Conservation (phyloP, 2,113 vertebrate species). For the Cyanistes caeruleus region DNA sequence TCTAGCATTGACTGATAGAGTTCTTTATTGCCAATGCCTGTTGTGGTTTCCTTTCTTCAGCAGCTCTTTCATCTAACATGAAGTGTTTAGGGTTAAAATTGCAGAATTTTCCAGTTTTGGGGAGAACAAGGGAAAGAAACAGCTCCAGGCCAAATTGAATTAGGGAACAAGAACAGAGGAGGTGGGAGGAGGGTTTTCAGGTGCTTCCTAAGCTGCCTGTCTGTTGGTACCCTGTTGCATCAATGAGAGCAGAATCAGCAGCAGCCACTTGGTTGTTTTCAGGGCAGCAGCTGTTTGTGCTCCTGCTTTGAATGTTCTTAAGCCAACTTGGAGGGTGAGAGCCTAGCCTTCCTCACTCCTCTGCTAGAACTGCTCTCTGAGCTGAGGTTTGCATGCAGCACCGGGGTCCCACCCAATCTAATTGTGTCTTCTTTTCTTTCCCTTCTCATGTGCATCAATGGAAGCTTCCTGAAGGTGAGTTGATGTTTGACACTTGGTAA, state of each 20-base stretch:
- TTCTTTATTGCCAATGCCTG: neutral
- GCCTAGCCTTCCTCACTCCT: neutral
- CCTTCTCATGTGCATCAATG: neutral
- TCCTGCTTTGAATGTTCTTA: neutral
- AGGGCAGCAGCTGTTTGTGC: neutral
- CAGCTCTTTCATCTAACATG: neutral
- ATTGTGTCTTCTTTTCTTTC: constrained; percentile 11
- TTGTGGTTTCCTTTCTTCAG: too few relatives aligned
- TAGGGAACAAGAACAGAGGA: too few relatives aligned
- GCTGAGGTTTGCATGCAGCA: neutral
- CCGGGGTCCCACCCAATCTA: neutral
- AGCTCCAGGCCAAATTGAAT: rapidly evolving
- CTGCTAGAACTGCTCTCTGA: neutral
- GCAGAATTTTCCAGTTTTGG: too few relatives aligned
- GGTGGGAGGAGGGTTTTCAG: neutral
- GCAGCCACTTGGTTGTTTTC: neutral
- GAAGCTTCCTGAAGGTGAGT: constrained; percentile 75
- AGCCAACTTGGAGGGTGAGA: neutral
- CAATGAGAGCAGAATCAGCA: neutral
- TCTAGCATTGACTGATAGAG: neutral
- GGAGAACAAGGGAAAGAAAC: too few relatives aligned
- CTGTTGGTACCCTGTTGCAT: neutral
- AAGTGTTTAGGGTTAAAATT: too few relatives aligned
- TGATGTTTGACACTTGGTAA: neutral
- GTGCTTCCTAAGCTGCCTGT: neutral